Evolutionary conservation across 2,113 vertebrate genomes (phyloP), one percentile per base, ranked within the genome.

Genomic region (Pycnonotus jocosus): DNA sequence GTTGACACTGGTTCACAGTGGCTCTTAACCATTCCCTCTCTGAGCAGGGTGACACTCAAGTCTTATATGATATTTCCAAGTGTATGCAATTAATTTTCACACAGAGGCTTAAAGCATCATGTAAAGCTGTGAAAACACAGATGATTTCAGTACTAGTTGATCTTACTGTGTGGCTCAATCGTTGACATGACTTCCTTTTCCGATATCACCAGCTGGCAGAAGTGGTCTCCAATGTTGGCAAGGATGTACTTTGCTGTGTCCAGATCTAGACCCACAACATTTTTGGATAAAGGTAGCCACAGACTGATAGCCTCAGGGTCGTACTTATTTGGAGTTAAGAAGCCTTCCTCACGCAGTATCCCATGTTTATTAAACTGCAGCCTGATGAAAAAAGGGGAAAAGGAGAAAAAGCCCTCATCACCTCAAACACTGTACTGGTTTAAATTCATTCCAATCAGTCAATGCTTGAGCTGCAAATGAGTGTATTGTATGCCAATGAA

Each of bases 141-240:
- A 33, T 44, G 5, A 42, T 40, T 87, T 81, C 40, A 81, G 54
- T 7, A 65, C 11, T 87, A 97, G 83, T 27, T 73, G 82, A 17
- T 97, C 98, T 98, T 98, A 98, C 98, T 98, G 96, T 98, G 97
- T 69, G 98, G 98, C 62, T 98, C 98, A 84, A 98, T 97, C 0
- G 98, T 98, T 87, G 98, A 97, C 98, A 98, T 98, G 50, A 98
- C 98, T 79, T 98, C 98, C 86, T 98, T 98, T 53, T 98, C 98
- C 65, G 98, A 98, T 96, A 98, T 98, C 73, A 98, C 98, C 42
- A 98, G 98, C 79, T 98, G 98, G 93, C 98, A 98, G 81, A 98
- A 98, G 93, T 98, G 98, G 88, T 98, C 98, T 95, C 98, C 98
- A 47, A 98, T 98, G 93, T 98, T 98, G 92, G 98, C 98, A 1